phyloP scores from a whole-genome alignment of 2,797 vertebrate genomes.

The Melopsittacus undulatus region DNA sequence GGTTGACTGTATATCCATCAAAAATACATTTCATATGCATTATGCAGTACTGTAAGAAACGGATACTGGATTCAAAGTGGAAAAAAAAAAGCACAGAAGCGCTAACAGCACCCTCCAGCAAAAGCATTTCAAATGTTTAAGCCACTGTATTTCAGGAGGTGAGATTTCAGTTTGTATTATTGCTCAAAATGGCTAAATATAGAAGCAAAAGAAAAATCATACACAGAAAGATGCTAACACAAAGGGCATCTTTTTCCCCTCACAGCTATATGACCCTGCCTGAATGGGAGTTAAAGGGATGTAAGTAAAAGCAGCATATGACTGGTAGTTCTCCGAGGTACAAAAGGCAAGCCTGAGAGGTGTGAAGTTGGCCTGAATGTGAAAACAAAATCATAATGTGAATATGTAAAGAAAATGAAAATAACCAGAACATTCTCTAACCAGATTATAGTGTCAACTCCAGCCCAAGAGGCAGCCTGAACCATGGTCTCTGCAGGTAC shows the following conservation, averaged over 20 bases:
- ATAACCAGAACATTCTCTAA: not conserved
- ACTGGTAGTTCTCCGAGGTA: not conserved
- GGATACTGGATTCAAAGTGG: not conserved
- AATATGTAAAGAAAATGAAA: slow-evolving; percentile 11
- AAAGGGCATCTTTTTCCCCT: not conserved
- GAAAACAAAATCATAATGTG: not conserved
- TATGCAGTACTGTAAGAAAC: not conserved
- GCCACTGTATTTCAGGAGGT: not conserved
- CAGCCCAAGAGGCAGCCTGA: not conserved
- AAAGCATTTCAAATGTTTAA: slow-evolving; percentile 1
- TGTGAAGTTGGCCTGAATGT: not conserved
- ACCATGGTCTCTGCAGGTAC: not conserved
- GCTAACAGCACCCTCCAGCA: not conserved
- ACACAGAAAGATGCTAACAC: not conserved
- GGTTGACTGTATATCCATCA: not conserved
- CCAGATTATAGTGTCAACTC: not conserved
- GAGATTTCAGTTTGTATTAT: slow-evolving; percentile 20
- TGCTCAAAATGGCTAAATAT: slow-evolving; percentile 18
- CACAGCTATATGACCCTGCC: not conserved
- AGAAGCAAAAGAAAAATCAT: not conserved
- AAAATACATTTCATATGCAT: not conserved
- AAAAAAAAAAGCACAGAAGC: not conserved
- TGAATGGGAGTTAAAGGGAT: slow-evolving; percentile 23
- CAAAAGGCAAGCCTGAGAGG: not conserved
- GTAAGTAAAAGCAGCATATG: not conserved